These are phyloP conservation scores for Delphinus delphis DNA, from an alignment of 2,113 vertebrate genomes.

Conservation along the genomic window DNA sequence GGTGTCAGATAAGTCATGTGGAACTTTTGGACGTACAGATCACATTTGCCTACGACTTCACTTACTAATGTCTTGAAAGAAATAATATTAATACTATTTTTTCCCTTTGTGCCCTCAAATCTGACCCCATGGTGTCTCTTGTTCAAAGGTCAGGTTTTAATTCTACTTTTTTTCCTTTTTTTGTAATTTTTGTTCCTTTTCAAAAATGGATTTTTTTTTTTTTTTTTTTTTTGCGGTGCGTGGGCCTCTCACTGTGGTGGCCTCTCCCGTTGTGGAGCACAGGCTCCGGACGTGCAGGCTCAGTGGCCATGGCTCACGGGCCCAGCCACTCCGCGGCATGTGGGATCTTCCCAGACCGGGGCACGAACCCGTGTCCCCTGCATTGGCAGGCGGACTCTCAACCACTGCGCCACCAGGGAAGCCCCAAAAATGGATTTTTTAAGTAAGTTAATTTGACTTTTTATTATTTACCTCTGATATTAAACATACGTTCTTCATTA, in stretches of 20 bases:
- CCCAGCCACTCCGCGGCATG: too few relatives aligned
- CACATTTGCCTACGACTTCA: slow-evolving; percentile 47
- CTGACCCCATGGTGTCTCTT: background rate
- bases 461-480: background rate
- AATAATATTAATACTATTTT: slow-evolving; percentile 30
- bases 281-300: too few relatives aligned
- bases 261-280: too few relatives aligned
- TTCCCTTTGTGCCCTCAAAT: slow-evolving; percentile 4
- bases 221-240: too few relatives aligned
- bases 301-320: too few relatives aligned
- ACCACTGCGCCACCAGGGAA: too few relatives aligned
- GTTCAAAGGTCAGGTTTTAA: slow-evolving; percentile 36
- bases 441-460: background rate
- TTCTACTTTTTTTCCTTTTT: background rate
- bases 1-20: background rate
- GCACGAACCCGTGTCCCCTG: too few relatives aligned
- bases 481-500: background rate
- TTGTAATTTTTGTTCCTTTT: slow-evolving; percentile 21
- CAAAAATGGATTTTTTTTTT: background rate
- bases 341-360: too few relatives aligned
- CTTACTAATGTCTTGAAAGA: background rate
- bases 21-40: background rate
- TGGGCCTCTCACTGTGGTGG: too few relatives aligned
- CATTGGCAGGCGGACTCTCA: too few relatives aligned
- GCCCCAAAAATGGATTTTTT: background rate